Evolutionary conservation across 2,797 vertebrate species (phyloP).

Genomic region (Phataginus tetradactyla): DNA sequence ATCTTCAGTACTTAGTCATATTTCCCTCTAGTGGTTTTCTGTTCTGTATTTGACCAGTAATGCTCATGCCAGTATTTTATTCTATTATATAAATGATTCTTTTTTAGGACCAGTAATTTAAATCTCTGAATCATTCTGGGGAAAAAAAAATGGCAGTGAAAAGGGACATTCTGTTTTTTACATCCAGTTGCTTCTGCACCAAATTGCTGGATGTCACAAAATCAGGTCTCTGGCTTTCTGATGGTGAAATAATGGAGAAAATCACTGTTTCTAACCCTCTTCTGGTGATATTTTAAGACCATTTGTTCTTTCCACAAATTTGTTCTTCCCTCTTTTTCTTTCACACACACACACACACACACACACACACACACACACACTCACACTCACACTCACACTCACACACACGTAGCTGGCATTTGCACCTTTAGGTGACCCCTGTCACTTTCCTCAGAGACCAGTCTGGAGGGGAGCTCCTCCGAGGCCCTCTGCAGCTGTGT

Average conservation of each 20-base stretch:
- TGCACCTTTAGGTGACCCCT: slow-evolving; percentile 17
- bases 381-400: too few relatives aligned
- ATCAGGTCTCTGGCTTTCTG: slow-evolving; percentile 68
- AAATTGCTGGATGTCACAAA: slow-evolving; percentile 70
- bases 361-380: background rate
- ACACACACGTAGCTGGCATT: background rate
- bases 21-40: slow-evolving; percentile 51
- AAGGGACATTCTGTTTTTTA: slow-evolving; percentile 69
- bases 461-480: background rate
- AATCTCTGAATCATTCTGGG: slow-evolving; percentile 73
- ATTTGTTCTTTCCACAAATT: slow-evolving; percentile 45
- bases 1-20: background rate
- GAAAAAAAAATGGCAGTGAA: slow-evolving; percentile 50
- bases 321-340: background rate
- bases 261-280: slow-evolving; percentile 39
- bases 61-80: slow-evolving; percentile 60
- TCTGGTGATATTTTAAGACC: slow-evolving; percentile 51
- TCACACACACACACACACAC: too few relatives aligned
- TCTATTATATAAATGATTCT: slow-evolving; percentile 78
- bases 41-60: slow-evolving; percentile 63
- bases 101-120: slow-evolving; percentile 65
- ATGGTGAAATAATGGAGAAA: slow-evolving; percentile 59
- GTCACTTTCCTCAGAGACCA: background rate
- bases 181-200: slow-evolving; percentile 54
- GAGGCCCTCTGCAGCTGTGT: slow-evolving; percentile 25